These are phyloP conservation scores for Craseonycteris thonglongyai DNA, from an alignment of 2,113 vertebrate genomes.

Conservation along the genomic window DNA sequence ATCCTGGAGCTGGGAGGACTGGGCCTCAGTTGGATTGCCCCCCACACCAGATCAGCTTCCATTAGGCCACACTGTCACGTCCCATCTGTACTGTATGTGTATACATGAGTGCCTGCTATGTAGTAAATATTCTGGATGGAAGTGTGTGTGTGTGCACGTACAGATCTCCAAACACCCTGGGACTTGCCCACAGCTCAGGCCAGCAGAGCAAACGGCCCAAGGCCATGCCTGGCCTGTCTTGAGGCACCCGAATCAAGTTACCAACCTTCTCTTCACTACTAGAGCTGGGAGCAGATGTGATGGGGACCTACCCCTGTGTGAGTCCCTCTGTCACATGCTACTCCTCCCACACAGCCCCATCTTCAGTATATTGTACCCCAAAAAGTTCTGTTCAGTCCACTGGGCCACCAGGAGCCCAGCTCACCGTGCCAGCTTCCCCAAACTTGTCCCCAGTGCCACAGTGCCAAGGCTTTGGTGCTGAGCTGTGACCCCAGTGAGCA, in stretches of 20 bases:
- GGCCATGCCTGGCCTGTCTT: not conserved
- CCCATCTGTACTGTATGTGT: rapidly evolving
- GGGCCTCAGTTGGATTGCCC: not conserved
- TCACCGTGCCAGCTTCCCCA: not conserved
- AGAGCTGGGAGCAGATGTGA: not conserved
- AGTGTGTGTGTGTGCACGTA: not conserved
- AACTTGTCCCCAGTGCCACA: not conserved
- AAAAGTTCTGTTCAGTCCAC: not conserved
- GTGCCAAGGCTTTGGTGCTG: rapidly evolving
- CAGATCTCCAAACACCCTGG: not conserved
- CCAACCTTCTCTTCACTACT: not conserved
- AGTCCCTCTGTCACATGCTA: not conserved
- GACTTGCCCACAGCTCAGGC: not conserved
- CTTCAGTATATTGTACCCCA: not conserved
- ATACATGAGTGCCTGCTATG: not conserved
- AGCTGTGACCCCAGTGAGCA: not conserved
- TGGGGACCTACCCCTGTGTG: not conserved
- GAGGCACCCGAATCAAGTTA: not conserved
- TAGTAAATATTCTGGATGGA: not conserved
- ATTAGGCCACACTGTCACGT: not conserved
- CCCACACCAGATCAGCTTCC: not conserved
- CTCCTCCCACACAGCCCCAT: not conserved
- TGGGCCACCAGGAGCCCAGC: not conserved
- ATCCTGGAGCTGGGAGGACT: not conserved
- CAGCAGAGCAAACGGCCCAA: not conserved